A percentile compares a stretch with the other conserved stretches of the same genome.
These are phyloP conservation scores for Spodoptera littoralis DNA, from an alignment of 2,888 invertebrate species.

Conservation along the genomic window DNA sequence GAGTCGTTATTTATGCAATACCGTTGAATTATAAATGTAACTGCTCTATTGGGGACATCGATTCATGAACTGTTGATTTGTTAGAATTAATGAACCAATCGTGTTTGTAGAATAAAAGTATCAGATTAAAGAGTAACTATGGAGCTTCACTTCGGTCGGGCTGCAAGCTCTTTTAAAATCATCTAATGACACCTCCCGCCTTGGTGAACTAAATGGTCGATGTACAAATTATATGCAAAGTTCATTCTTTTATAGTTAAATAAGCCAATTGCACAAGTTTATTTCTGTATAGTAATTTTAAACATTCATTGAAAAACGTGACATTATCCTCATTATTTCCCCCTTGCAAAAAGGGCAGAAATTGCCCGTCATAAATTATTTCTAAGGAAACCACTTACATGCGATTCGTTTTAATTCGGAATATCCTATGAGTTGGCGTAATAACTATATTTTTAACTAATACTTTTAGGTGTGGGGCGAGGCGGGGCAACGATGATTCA, in stretches of 20 bases:
- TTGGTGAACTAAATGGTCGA: too few species aligned
- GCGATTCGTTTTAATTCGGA: constrained; percentile 14
- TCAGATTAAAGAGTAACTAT: too few species aligned
- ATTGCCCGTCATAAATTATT: constrained; percentile 13
- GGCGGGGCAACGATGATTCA: constrained; percentile 33
- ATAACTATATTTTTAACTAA: constrained; percentile 7
- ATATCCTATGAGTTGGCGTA: constrained; percentile 31
- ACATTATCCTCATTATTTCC: constrained; percentile 23
- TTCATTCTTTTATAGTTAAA: too few species aligned
- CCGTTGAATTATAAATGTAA: constrained; percentile 12
- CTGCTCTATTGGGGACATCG: constrained; percentile 9
- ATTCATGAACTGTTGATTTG: neutral
- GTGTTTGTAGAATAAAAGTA: too few species aligned
- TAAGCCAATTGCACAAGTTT: too few species aligned
- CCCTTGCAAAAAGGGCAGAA: constrained; percentile 14
- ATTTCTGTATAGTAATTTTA: neutral
- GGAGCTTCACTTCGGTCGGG: too few species aligned
- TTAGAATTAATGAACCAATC: neutral
- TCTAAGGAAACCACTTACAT: constrained; percentile 17
- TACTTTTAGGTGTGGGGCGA: constrained; percentile 9
- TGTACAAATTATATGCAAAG: too few species aligned
- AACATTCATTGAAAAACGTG: constrained; percentile 16
- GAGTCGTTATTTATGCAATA: constrained; percentile 28
- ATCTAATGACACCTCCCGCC: too few species aligned
- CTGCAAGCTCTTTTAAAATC: too few species aligned